These are phyloP conservation scores for Grammomys dolichurus DNA, from an alignment of 2,113 vertebrate genomes.

Conservation along the genomic window DNA sequence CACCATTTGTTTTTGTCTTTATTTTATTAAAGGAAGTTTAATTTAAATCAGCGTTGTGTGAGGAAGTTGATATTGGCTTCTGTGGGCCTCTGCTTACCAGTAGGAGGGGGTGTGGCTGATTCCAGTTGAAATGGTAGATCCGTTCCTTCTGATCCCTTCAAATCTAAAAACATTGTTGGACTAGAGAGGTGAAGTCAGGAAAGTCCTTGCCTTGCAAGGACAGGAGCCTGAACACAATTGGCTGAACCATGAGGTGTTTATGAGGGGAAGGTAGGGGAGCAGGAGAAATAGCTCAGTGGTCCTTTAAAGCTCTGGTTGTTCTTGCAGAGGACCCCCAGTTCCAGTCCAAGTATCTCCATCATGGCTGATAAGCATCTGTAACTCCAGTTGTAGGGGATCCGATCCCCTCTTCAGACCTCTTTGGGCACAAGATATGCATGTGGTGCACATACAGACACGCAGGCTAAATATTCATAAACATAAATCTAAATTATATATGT, in stretches of 20 bases:
- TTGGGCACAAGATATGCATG: rapidly evolving
- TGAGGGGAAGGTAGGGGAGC: background rate
- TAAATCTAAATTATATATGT: no score
- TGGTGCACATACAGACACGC: background rate
- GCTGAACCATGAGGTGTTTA: no score
- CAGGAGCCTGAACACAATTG: background rate
- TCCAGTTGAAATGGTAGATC: background rate
- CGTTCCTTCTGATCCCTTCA: background rate
- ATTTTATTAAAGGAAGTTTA: no score
- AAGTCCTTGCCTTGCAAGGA: background rate
- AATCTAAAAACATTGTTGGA: background rate
- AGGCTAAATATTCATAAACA: background rate
- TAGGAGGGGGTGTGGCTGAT: background rate
- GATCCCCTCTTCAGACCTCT: background rate
- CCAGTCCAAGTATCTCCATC: background rate
- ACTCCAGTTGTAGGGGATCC: background rate
- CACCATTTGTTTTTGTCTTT: no score
- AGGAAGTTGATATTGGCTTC: conserved; percentile 50
- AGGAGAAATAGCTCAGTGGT: background rate
- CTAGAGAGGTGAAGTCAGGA: background rate
- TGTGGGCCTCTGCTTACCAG: background rate
- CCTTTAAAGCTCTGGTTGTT: background rate
- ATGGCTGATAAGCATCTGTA: background rate
- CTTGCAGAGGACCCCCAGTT: background rate
- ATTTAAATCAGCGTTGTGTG: conserved; percentile 79